Percentiles rank a stretch among this genome's conserved stretches.
phyloP scores from a whole-genome alignment of 2,888 invertebrate species.

The Caenorhabditis japonica region DNA sequence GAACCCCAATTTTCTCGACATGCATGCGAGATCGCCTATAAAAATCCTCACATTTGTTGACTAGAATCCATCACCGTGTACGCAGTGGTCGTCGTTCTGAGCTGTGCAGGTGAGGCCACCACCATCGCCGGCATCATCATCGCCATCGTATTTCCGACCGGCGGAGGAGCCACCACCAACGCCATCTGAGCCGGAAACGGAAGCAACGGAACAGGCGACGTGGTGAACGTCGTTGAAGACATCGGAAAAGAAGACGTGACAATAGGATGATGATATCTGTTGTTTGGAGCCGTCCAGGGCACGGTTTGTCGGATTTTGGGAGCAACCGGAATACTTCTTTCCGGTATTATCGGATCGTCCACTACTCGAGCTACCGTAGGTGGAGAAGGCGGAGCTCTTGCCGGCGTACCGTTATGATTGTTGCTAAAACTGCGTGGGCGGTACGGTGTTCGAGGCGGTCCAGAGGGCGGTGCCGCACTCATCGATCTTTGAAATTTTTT shows the following conservation, averaged over 20 bases:
- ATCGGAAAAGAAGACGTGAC: no score
- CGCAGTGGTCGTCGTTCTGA: neutral
- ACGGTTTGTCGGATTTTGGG: no score
- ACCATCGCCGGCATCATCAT: no score
- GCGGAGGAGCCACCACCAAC: no score
- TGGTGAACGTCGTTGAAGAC: no score
- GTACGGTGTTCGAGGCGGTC: neutral
- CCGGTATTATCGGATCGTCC: neutral
- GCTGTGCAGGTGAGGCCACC: neutral
- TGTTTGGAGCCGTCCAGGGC: no score
- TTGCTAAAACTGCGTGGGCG: constrained; percentile 15
- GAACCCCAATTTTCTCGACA: no score
- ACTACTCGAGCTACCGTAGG: neutral
- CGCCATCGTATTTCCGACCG: no score
- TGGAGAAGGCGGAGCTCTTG: neutral
- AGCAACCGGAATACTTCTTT: neutral
- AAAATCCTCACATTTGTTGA: neutral
- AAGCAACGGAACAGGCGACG: no score
- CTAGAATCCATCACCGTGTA: neutral
- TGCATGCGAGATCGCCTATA: no score
- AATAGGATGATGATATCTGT: no score
- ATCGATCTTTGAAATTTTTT: neutral
- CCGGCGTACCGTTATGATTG: constrained; percentile 1
- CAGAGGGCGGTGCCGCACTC: neutral
- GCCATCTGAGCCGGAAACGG: no score